Percentiles rank a stretch among this genome's conserved stretches.
Conservation (phyloP, 1,140 invertebrate genomes). For the Atopsyche davidsoni region DNA sequence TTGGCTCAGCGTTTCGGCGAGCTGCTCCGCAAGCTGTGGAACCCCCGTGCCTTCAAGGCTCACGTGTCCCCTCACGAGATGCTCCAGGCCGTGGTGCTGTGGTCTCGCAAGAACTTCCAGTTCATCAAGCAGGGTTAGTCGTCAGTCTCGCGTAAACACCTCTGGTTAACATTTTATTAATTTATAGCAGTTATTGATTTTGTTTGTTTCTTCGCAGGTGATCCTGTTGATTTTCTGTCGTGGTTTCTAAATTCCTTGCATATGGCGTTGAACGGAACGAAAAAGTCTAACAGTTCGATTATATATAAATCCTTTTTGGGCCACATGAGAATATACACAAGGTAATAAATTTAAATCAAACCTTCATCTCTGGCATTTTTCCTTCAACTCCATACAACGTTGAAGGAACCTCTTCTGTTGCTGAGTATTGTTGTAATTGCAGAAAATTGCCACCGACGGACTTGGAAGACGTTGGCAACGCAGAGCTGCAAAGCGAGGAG, state of each 20-base stretch:
- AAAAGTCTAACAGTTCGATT: slow-evolving; percentile 80
- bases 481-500: slow-evolving; percentile 73
- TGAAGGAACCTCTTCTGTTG: background rate
- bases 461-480: slow-evolving; percentile 81
- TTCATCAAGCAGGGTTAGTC: slow-evolving; percentile 87
- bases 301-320: slow-evolving; percentile 95
- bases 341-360: slow-evolving; percentile 30
- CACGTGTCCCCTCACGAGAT: slow-evolving; percentile 99
- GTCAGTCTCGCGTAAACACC: too few relatives aligned
- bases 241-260: slow-evolving; percentile 96
- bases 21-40: slow-evolving; percentile 96
- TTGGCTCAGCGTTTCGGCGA: slow-evolving; percentile 96
- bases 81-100: slow-evolving; percentile 97
- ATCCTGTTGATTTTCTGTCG: slow-evolving; percentile 94
- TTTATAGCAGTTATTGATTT: background rate
- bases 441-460: slow-evolving; percentile 92
- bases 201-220: slow-evolving; percentile 56
- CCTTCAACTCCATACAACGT: background rate
- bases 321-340: slow-evolving; percentile 88
- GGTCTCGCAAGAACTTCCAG: slow-evolving; percentile 97
- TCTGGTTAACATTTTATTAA: background rate
- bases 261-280: slow-evolving; percentile 80
- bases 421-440: slow-evolving; percentile 16
- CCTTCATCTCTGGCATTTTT: background rate
- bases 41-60: slow-evolving; percentile 97